Evolutionary conservation across 2,113 vertebrate species (phyloP).

Genomic region (Columbina picui): DNA sequence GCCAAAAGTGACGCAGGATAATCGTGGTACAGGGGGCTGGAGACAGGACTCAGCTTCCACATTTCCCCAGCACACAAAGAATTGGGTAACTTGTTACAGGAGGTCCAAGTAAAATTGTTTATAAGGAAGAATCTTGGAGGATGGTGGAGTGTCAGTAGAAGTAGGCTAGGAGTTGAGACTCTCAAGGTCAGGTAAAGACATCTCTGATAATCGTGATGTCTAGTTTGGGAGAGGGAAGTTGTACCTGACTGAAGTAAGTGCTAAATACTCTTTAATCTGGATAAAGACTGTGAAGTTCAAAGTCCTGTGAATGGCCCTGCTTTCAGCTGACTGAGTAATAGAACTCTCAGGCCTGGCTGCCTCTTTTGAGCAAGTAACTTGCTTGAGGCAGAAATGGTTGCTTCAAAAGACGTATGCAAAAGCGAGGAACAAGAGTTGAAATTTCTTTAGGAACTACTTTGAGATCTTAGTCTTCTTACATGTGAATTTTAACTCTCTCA

Average conservation of each 20-base stretch:
- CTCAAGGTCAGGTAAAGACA: background rate
- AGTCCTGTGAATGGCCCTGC: too few relatives aligned
- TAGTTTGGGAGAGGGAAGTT: background rate
- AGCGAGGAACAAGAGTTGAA: background rate
- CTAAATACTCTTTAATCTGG: background rate
- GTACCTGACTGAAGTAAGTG: background rate
- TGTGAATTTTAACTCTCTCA: background rate
- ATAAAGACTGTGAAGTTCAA: background rate
- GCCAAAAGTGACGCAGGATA: background rate
- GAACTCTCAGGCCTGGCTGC: background rate
- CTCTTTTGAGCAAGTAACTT: background rate
- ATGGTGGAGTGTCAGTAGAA: fast-evolving
- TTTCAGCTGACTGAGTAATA: background rate
- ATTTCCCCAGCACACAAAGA: background rate
- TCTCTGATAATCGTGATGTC: background rate
- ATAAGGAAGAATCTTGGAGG: background rate
- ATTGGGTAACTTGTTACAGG: background rate
- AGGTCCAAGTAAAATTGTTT: background rate
- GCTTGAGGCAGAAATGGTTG: background rate
- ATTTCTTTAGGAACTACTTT: background rate
- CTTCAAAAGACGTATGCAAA: background rate
- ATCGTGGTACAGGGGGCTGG: background rate
- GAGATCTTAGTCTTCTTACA: background rate
- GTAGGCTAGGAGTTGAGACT: background rate
- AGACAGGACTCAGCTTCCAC: background rate